A percentile compares a stretch with the other conserved stretches of the same genome.
Evolutionary conservation across 2,888 invertebrate species (phyloP).

Genomic region (Lacanobia wlatinum): DNA sequence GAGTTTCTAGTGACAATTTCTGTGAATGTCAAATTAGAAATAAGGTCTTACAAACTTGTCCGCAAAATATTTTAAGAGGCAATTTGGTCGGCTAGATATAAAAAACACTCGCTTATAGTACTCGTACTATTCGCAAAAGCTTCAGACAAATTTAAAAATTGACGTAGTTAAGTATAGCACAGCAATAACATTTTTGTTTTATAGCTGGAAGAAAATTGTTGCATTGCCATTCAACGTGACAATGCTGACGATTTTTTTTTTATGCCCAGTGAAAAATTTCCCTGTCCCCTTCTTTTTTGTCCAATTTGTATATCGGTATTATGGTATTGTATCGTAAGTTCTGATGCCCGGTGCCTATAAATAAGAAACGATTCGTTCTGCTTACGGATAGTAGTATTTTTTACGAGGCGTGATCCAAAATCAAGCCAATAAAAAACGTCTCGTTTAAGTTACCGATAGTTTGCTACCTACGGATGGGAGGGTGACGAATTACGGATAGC

Average conservation of each 20-base stretch:
- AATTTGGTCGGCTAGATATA: not conserved
- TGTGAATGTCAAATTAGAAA: not conserved
- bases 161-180: not conserved
- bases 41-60: not conserved
- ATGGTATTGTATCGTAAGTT: no score
- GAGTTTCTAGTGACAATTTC: not conserved
- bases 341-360: no score
- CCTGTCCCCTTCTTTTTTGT: no score
- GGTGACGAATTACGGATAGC: no score
- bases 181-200: not conserved
- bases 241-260: not conserved
- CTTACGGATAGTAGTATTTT: no score
- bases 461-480: no score
- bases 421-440: no score
- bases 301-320: no score
- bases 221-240: not conserved
- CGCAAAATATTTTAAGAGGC: not conserved
- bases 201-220: not conserved
- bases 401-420: no score
- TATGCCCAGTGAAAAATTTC: no score
- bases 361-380: no score
- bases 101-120: slow-evolving; percentile 1
- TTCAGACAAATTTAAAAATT: not conserved
- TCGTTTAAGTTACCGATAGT: no score
- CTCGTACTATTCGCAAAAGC: not conserved